Conservation (phyloP, 2,888 invertebrate species). For the Patella pellucida region DNA sequence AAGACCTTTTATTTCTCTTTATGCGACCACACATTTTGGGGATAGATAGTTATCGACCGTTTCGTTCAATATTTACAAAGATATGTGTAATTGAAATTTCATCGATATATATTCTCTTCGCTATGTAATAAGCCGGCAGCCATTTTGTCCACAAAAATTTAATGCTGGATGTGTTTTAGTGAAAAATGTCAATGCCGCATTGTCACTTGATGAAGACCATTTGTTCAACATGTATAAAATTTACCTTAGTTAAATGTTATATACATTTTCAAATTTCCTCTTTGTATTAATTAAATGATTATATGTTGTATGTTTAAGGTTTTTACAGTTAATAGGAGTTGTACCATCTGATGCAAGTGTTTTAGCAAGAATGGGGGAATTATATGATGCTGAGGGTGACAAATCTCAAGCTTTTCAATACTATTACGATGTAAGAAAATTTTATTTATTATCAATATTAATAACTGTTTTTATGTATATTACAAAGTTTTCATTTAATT, state of each 20-base stretch:
- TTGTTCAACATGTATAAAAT: neutral
- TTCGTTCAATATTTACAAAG: neutral
- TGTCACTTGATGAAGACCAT: too few species aligned
- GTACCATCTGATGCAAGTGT: constrained; percentile 91
- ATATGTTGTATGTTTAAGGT: constrained; percentile 71
- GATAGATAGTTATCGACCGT: too few species aligned
- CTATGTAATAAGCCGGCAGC: too few species aligned
- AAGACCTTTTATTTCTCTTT: neutral
- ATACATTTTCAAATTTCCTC: neutral
- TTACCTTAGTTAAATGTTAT: neutral
- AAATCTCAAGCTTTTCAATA: constrained; percentile 90
- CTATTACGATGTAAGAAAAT: constrained; percentile 79
- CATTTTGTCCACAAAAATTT: neutral
- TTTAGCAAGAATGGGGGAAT: constrained; percentile 88
- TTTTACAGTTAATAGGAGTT: constrained; percentile 84
- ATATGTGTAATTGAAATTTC: too few species aligned
- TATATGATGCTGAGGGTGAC: constrained; percentile 92
- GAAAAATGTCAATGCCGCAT: too few species aligned
- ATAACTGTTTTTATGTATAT: too few species aligned
- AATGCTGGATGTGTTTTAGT: too few species aligned
- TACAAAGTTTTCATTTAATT: too few species aligned
- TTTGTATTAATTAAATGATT: neutral
- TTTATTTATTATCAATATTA: too few species aligned
- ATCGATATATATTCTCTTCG: too few species aligned
- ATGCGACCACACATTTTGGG: too few species aligned